Evolutionary conservation across 2,888 invertebrate genomes (phyloP).

Genomic region (Epirrhoe alternata): DNA sequence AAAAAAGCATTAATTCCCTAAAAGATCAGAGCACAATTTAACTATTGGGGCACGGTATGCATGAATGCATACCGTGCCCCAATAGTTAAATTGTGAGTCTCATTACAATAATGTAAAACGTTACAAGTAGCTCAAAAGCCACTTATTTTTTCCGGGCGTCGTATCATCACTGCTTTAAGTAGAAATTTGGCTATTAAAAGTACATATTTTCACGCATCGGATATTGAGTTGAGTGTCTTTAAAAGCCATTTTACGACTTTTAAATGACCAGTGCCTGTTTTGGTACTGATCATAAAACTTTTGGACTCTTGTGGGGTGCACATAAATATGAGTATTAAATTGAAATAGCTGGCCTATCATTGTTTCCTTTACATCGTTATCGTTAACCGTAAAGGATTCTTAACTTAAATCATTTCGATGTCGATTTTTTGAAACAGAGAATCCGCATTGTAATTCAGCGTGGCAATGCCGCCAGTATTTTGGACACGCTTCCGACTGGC

Average conservation of each 20-base stretch:
- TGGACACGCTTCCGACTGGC: no score
- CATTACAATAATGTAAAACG: background rate
- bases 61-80: no score
- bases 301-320: constrained; percentile 43
- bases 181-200: constrained; percentile 73
- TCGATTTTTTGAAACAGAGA: no score
- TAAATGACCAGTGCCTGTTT: constrained; percentile 76
- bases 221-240: constrained; percentile 63
- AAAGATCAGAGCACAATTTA: no score
- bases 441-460: no score
- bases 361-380: background rate
- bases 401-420: no score
- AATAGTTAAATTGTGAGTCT: background rate
- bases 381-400: background rate
- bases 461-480: no score
- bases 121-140: background rate
- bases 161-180: constrained; percentile 38
- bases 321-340: background rate
- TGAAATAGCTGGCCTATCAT: background rate
- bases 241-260: constrained; percentile 77
- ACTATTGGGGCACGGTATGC: no score
- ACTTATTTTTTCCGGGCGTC: constrained; percentile 35
- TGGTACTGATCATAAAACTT: constrained; percentile 64
- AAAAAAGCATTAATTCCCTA: no score
- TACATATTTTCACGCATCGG: constrained; percentile 76